These are phyloP conservation scores for Limonius californicus DNA, from an alignment of 1,140 invertebrate genomes.

Conservation along the genomic window DNA sequence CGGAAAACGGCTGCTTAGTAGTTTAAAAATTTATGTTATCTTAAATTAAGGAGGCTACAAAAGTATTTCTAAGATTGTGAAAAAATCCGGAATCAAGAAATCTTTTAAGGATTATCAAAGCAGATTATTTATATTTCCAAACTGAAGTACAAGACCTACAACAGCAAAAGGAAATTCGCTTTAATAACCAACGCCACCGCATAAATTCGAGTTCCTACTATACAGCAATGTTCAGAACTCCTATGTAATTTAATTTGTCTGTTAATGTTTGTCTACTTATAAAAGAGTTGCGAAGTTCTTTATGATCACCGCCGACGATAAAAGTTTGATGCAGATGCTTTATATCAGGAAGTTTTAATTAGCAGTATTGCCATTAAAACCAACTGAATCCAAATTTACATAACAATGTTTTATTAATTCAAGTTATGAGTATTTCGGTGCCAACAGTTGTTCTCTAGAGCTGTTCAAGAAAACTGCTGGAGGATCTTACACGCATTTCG, in stretches of 20 bases:
- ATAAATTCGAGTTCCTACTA: too few relatives aligned
- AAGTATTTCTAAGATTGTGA: too few relatives aligned
- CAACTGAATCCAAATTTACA: slow-evolving; percentile 13
- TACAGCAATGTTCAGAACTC: background rate
- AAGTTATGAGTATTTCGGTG: background rate
- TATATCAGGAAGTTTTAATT: slow-evolving; percentile 17
- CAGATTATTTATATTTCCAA: too few relatives aligned
- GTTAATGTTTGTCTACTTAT: background rate
- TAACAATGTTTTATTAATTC: slow-evolving; percentile 18
- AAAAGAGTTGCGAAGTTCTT: slow-evolving; percentile 11
- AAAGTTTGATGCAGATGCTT: slow-evolving; percentile 16
- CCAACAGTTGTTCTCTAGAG: slow-evolving; percentile 10
- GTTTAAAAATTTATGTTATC: too few relatives aligned
- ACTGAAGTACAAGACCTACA: too few relatives aligned
- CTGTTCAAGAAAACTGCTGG: slow-evolving; percentile 3
- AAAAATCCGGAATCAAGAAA: too few relatives aligned
- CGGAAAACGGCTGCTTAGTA: too few relatives aligned
- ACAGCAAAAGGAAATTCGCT: too few relatives aligned
- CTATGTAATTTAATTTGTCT: background rate
- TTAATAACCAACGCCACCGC: too few relatives aligned
- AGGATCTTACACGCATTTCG: too few relatives aligned
- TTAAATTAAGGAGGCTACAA: too few relatives aligned
- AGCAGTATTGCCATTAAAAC: slow-evolving; percentile 13
- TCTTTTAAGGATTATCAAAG: too few relatives aligned
- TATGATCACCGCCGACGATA: slow-evolving; percentile 2